Conservation (phyloP, 2,113 vertebrate genomes). For the Baryphthengus martii region DNA sequence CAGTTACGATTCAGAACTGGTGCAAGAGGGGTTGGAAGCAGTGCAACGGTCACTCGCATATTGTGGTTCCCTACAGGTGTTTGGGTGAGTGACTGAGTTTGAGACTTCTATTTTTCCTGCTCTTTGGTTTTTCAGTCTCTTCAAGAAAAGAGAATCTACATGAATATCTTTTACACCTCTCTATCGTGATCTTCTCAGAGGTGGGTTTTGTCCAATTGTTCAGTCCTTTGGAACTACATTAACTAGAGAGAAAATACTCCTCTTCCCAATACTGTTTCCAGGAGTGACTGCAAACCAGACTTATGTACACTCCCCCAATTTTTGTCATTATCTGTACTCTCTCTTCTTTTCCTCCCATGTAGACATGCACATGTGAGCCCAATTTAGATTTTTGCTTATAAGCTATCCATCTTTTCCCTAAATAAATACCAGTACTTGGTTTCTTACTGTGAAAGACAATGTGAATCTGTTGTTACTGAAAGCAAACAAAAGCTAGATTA, state of each 20-base stretch:
- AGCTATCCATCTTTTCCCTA: not conserved
- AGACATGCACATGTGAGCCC: not conserved
- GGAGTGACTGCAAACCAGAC: not conserved
- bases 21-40: constrained; percentile 93
- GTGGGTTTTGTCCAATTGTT: not conserved
- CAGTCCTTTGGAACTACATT: not conserved
- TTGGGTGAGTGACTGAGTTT: constrained; percentile 78
- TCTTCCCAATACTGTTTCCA: not conserved
- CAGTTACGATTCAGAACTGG: constrained; percentile 97
- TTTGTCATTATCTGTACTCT: not conserved
- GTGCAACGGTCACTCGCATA: constrained; percentile 88
- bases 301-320: not conserved
- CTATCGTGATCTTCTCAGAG: not conserved
- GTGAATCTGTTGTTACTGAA: not conserved
- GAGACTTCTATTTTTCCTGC: not conserved
- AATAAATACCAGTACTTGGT: not conserved
- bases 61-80: constrained; percentile 97
- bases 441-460: not conserved
- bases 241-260: not conserved
- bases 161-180: not conserved
- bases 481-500: not conserved
- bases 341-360: not conserved
- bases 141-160: not conserved
- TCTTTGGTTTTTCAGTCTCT: not conserved
- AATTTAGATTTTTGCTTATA: not conserved